Conservation (phyloP, 2,113 vertebrate genomes). For the Pogona vitticeps region DNA sequence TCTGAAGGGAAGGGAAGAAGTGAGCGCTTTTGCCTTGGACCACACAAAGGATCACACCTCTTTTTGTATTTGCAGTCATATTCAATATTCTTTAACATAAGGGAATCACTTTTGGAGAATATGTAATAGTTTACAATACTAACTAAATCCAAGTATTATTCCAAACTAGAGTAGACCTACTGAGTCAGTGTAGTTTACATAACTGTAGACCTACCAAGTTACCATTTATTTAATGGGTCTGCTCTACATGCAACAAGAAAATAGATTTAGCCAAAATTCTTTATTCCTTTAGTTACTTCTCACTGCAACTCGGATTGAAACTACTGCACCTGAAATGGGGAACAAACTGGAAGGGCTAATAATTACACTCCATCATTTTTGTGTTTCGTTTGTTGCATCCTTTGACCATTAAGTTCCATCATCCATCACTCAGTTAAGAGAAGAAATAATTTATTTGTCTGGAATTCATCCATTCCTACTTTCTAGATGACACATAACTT, state of each 20-base stretch:
- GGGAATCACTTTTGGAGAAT: background rate
- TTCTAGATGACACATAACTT: background rate
- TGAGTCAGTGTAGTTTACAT: too few relatives aligned
- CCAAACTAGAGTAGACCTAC: too few relatives aligned
- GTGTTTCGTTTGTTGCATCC: background rate
- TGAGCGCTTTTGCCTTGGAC: background rate
- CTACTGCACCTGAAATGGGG: background rate
- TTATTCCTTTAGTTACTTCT: background rate
- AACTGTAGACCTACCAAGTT: too few relatives aligned
- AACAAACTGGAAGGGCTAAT: background rate
- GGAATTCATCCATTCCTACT: background rate
- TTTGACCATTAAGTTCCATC: background rate
- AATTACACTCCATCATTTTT: background rate
- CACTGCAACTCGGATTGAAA: background rate
- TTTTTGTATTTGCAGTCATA: background rate
- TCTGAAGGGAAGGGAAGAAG: background rate
- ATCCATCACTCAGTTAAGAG: background rate
- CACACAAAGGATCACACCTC: background rate
- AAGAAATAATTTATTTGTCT: background rate
- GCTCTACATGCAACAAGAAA: too few relatives aligned
- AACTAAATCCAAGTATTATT: too few relatives aligned
- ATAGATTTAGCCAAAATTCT: too few relatives aligned
- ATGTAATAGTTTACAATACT: background rate
- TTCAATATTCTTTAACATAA: background rate
- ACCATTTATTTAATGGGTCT: too few relatives aligned